Evolutionary conservation across 2,113 vertebrate genomes (phyloP).

Genomic region (Oriolus oriolus): DNA sequence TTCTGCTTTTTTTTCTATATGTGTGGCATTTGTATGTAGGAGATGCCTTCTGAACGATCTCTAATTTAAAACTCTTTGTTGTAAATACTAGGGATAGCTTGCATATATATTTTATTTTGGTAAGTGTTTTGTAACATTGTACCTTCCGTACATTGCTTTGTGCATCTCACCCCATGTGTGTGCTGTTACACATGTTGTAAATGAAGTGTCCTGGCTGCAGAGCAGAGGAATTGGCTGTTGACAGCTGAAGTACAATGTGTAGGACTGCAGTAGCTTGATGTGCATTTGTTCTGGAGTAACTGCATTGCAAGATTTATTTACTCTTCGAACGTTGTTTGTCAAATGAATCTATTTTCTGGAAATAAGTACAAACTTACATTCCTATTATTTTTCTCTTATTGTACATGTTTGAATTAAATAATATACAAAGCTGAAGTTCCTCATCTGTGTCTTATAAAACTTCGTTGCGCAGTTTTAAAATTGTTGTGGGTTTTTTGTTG

Average conservation of each 20-base stretch:
- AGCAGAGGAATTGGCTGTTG: slow-evolving; percentile 38
- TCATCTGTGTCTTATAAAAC: slow-evolving; percentile 37
- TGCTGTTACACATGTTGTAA: not conserved
- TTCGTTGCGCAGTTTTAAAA: slow-evolving; percentile 16
- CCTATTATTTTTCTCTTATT: slow-evolving; percentile 60
- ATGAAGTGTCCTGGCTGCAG: slow-evolving; percentile 16
- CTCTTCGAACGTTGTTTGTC: slow-evolving; percentile 21
- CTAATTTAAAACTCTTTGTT: slow-evolving; percentile 54
- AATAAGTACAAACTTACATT: slow-evolving; percentile 66
- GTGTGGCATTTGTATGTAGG: slow-evolving; percentile 22
- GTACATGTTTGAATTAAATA: slow-evolving; percentile 68
- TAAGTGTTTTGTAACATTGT: slow-evolving; percentile 43
- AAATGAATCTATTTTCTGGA: slow-evolving; percentile 65
- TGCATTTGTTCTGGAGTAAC: slow-evolving; percentile 60
- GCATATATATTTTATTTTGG: slow-evolving; percentile 36
- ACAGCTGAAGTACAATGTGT: slow-evolving; percentile 8
- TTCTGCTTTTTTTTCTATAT: not conserved
- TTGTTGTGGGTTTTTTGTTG: not conserved
- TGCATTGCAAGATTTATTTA: slow-evolving; percentile 55
- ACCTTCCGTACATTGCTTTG: not conserved
- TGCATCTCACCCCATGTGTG: not conserved
- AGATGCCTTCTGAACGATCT: slow-evolving; percentile 25
- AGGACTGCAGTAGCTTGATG: slow-evolving; percentile 25
- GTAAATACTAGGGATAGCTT: slow-evolving; percentile 46
- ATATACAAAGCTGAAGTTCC: slow-evolving; percentile 55